phyloP scores from a whole-genome alignment of 1,140 invertebrate genomes.

The Drosophila bifasciata region DNA sequence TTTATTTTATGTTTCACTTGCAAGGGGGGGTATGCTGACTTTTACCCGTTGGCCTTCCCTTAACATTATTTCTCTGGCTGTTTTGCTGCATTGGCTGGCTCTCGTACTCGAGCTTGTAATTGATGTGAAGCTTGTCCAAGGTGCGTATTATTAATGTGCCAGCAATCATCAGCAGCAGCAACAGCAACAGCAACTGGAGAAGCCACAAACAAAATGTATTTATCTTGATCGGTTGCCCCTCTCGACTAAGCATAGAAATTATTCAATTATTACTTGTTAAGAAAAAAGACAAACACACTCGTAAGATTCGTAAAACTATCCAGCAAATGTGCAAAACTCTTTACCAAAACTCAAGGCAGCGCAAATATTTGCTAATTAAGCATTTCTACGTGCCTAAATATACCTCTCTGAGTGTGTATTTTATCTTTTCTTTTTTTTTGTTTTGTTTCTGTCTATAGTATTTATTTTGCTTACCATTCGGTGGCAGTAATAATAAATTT shows the following conservation, averaged over 20 bases:
- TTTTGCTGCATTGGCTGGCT: background rate
- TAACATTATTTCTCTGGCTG: too few relatives aligned
- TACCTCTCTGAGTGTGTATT: slow-evolving; percentile 18
- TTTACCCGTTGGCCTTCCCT: too few relatives aligned
- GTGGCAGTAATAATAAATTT: slow-evolving; percentile 72
- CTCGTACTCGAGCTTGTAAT: slow-evolving; percentile 30
- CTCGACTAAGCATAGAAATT: slow-evolving; percentile 18
- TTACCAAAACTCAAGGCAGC: slow-evolving; percentile 34
- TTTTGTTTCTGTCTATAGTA: slow-evolving; percentile 21
- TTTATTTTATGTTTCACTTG: slow-evolving; percentile 16
- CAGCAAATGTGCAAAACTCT: slow-evolving; percentile 45
- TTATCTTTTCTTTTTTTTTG: slow-evolving; percentile 24
- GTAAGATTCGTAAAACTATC: slow-evolving; percentile 25
- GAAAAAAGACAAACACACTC: slow-evolving; percentile 24
- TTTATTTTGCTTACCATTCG: slow-evolving; percentile 35
- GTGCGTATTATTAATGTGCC: slow-evolving; percentile 55
- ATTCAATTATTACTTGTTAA: slow-evolving; percentile 46
- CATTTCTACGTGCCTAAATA: slow-evolving; percentile 57
- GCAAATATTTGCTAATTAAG: slow-evolving; percentile 79
- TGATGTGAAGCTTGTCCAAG: slow-evolving; percentile 31
- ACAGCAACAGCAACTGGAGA: slow-evolving; percentile 1
- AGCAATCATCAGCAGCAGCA: slow-evolving; percentile 7
- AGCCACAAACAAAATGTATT: slow-evolving; percentile 30
- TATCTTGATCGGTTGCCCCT: slow-evolving; percentile 1
- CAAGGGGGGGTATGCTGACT: too few relatives aligned